Base-by-base conservation (phyloP, 2,797 vertebrate species). In the Nasua narica region DNA sequence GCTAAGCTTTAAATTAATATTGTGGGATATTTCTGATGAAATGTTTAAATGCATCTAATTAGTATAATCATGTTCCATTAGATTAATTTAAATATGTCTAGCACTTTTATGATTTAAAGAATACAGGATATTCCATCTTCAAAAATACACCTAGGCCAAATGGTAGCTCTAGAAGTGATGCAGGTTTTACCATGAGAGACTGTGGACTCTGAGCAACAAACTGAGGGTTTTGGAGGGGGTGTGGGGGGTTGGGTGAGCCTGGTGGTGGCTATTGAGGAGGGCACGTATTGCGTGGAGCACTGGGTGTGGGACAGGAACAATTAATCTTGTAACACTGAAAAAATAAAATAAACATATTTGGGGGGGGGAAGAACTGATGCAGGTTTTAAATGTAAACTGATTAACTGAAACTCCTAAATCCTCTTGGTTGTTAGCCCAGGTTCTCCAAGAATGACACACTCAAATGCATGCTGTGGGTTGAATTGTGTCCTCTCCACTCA, bases 1-100 rank as follows among this genome's bases (percentile, higher is more conserved):
- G 48, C 43, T 94, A 10, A 95, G 72, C 25, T 29, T 97, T 90
- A 97, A 97, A 97, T 95, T 96, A 97, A 95, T 95, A 90, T 54
- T 83, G 32, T 94, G 37, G 67, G 15, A 40, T 72, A 96, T 85
- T 94, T 97, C 81, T 93, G 67, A 97, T 87, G n/a, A 93, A 92
- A 93, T 6, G 23, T 77, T 93, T 90, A 95, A 93, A 86, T 90
- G 37, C 56, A 74, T 52, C 37, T 92, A 95, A 95, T 95, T 98
- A 95, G 90, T 86, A 78, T 88, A 95, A 95, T 97, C 95, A 95
- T 85, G 46, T 78, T 77, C 43, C 43, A 95, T 91, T 95, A 87
- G 43, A 93, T 87, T 91, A 96, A 89, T 91, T 96, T 95, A 86
- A 92, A 74, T 91, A 84, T 90, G 93, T 86, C 72, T 91, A 76